Evolutionary conservation across 2,888 invertebrate species (phyloP).

Genomic region (Drosophila pseudotalamancana): DNA sequence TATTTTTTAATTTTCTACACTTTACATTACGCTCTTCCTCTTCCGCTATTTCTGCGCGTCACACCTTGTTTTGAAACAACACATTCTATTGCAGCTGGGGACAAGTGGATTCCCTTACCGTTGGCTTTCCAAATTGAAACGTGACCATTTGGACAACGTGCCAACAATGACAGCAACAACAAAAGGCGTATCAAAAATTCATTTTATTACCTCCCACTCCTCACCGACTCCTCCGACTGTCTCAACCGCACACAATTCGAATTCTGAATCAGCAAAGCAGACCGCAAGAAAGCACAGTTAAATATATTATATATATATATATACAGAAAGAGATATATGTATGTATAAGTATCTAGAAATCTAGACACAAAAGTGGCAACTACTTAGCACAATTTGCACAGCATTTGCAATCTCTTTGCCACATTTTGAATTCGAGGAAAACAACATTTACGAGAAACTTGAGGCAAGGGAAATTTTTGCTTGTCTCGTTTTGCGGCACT

Average conservation of each 20-base stretch:
- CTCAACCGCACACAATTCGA: neutral
- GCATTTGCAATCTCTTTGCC: slow-evolving; percentile 29
- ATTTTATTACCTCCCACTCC: neutral
- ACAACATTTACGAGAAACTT: slow-evolving; percentile 11
- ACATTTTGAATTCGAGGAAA: slow-evolving; percentile 8
- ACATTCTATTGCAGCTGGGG: slow-evolving; percentile 1
- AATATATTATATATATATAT: neutral
- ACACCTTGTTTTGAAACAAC: neutral
- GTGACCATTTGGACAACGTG: slow-evolving; percentile 53
- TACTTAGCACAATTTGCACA: slow-evolving; percentile 54
- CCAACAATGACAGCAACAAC: slow-evolving; percentile 23
- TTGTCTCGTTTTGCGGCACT: slow-evolving; percentile 56
- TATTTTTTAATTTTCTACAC: neutral
- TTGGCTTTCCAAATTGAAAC: slow-evolving; percentile 41
- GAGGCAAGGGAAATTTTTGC: slow-evolving; percentile 24
- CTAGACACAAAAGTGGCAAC: slow-evolving; percentile 34
- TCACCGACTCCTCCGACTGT: neutral
- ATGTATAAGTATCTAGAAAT: neutral
- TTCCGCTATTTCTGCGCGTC: neutral
- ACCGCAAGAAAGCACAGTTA: too few species aligned
- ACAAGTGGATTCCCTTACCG: neutral
- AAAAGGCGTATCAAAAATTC: slow-evolving; percentile 13
- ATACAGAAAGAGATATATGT: neutral
- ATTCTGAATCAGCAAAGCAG: too few species aligned
- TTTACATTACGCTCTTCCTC: neutral